Conservation (phyloP, 1,140 invertebrate genomes). For the Drosophila simulans region DNA sequence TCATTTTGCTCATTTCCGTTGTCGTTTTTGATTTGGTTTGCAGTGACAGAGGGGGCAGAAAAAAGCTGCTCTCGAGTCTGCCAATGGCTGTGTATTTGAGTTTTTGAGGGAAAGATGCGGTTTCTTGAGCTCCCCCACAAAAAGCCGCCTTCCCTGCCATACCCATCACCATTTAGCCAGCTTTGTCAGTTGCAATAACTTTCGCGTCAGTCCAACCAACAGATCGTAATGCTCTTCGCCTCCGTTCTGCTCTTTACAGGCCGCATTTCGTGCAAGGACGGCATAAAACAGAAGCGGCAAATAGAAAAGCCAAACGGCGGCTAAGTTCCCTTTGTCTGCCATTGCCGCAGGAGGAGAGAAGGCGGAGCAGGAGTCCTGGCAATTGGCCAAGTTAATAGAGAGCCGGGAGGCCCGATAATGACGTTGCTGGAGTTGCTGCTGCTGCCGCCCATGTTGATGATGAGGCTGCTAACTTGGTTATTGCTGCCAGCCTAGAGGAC, state of each 20-base stretch:
- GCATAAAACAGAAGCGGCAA: slow-evolving; percentile 53
- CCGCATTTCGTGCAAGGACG: slow-evolving; percentile 34
- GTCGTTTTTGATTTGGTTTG: slow-evolving; percentile 49
- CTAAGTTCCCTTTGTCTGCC: slow-evolving; percentile 58
- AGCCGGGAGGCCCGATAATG: slow-evolving; percentile 65
- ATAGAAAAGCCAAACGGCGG: slow-evolving; percentile 42
- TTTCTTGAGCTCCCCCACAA: not conserved
- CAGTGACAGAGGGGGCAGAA: slow-evolving; percentile 1
- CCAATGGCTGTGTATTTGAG: slow-evolving; percentile 63
- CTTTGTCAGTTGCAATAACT: slow-evolving; percentile 77
- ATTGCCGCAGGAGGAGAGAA: not conserved
- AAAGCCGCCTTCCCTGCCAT: not conserved
- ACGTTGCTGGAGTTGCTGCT: slow-evolving; percentile 68
- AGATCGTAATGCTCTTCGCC: slow-evolving; percentile 56
- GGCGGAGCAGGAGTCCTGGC: slow-evolving; percentile 39
- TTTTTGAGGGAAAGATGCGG: not conserved
- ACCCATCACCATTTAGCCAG: slow-evolving; percentile 27
- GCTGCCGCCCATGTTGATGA: slow-evolving; percentile 61
- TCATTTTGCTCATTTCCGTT: slow-evolving; percentile 76
- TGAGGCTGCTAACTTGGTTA: slow-evolving; percentile 79
- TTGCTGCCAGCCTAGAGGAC: slow-evolving; percentile 66
- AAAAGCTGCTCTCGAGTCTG: slow-evolving; percentile 25
- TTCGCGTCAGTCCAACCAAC: slow-evolving; percentile 73
- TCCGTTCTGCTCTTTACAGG: slow-evolving; percentile 50
- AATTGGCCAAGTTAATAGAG: slow-evolving; percentile 82